phyloP scores from a whole-genome alignment of 2,113 vertebrate genomes.

The Oreochromis tanganicae region DNA sequence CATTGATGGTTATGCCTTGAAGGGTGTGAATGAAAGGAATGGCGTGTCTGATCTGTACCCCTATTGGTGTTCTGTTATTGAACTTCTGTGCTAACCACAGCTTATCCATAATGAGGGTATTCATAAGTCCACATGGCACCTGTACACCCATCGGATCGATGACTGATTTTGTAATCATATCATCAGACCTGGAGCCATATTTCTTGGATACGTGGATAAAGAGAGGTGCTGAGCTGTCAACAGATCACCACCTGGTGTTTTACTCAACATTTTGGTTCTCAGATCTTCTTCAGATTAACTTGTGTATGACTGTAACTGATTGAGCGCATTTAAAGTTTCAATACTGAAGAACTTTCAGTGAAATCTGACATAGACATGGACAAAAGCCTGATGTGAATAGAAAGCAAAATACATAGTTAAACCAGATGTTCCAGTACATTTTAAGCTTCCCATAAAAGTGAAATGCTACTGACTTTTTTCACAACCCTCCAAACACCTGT shows the following conservation, averaged over 20 bases:
- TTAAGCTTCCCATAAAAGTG: background rate
- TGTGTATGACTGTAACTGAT: background rate
- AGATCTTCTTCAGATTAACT: background rate
- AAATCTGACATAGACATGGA: background rate
- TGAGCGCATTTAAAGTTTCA: background rate
- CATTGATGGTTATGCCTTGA: background rate
- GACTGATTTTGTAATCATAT: background rate
- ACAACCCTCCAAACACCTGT: background rate
- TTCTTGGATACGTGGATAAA: background rate
- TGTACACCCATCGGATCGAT: background rate
- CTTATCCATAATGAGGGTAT: background rate
- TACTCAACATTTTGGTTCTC: background rate
- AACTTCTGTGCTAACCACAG: background rate
- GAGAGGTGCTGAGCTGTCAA: background rate
- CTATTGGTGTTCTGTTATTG: background rate
- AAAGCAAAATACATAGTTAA: background rate
- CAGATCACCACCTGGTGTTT: background rate
- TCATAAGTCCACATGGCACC: background rate
- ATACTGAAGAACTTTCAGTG: background rate
- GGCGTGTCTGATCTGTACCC: background rate
- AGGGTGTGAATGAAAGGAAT: background rate
- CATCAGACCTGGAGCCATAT: background rate
- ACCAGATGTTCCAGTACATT: background rate
- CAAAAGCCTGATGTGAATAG: background rate
- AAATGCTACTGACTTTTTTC: background rate